A percentile compares a stretch with the other conserved stretches of the same genome.
These are phyloP conservation scores for Clivina fossor DNA, from an alignment of 2,888 invertebrate species.

Conservation along the genomic window DNA sequence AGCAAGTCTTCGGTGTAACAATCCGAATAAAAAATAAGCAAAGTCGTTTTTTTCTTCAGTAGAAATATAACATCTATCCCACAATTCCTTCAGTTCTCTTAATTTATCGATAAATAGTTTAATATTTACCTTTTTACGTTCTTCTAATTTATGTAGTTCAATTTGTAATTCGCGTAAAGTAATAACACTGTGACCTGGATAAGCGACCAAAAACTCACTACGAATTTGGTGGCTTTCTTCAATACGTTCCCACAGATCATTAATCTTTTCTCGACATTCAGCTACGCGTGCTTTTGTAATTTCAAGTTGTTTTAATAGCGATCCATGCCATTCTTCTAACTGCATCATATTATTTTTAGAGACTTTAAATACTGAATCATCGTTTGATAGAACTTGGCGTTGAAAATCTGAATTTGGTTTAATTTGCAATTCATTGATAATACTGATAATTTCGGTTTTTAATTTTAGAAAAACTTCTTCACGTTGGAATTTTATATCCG, in stretches of 20 bases:
- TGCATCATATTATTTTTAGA: conserved; percentile 66
- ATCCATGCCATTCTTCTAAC: conserved; percentile 61
- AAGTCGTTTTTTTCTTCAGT: conserved; percentile 64
- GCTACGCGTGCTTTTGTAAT: conserved; percentile 61
- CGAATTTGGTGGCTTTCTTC: conserved; percentile 66
- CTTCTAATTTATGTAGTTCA: conserved; percentile 76
- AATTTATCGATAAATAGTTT: conserved; percentile 67
- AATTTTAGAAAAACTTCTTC: conserved; percentile 49
- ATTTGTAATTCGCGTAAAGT: conserved; percentile 62
- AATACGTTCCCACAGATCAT: conserved; percentile 74
- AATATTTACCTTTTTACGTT: conserved; percentile 75
- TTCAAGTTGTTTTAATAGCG: conserved; percentile 59
- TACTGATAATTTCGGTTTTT: conserved; percentile 50
- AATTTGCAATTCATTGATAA: conserved; percentile 50
- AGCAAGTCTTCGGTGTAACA: conserved; percentile 79
- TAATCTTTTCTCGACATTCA: conserved; percentile 63
- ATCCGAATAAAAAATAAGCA: conserved; percentile 64
- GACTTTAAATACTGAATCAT: conserved; percentile 58
- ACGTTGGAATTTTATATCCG: conserved; percentile 62
- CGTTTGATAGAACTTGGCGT: conserved; percentile 49
- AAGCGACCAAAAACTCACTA: conserved; percentile 63
- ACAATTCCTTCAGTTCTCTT: conserved; percentile 72
- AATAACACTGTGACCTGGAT: conserved; percentile 61
- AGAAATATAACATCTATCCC: conserved; percentile 76
- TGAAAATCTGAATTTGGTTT: conserved; percentile 53